Evolutionary conservation across 2,888 invertebrate species (phyloP).

Genomic region (Thera obeliscata): DNA sequence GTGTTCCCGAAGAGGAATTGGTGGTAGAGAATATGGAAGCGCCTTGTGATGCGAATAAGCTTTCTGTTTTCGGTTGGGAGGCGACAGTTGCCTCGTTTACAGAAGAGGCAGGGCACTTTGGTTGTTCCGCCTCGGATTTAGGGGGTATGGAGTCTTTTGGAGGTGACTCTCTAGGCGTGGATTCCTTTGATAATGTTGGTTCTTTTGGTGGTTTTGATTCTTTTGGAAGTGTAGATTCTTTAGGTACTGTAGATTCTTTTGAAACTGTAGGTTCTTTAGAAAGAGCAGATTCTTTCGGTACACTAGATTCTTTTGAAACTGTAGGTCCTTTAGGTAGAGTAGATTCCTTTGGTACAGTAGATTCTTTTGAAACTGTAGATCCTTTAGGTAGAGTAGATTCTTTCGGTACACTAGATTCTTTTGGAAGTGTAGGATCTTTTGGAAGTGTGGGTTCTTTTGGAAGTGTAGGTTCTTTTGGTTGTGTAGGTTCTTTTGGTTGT

Average conservation of each 20-base stretch:
- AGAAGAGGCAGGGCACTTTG: constrained; percentile 50
- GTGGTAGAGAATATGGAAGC: constrained; percentile 38
- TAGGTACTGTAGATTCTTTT: constrained; percentile 15
- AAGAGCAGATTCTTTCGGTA: background rate
- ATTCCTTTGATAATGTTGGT: constrained; percentile 15
- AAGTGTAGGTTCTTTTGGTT: constrained; percentile 3
- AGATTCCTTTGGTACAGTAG: constrained; percentile 19
- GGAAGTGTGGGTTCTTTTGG: constrained; percentile 34
- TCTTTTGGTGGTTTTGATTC: constrained; percentile 33
- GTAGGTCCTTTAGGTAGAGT: constrained; percentile 1
- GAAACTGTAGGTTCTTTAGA: background rate
- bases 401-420: constrained; percentile 5
- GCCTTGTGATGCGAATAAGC: constrained; percentile 40
- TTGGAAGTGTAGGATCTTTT: constrained; percentile 9
- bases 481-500: constrained; percentile 17
- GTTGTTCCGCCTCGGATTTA: constrained; percentile 33
- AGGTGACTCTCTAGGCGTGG: constrained; percentile 11
- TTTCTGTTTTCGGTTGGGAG: constrained; percentile 44
- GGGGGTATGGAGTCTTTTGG: constrained; percentile 34
- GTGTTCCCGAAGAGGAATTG: constrained; percentile 26
- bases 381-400: background rate
- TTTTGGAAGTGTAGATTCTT: constrained; percentile 10
- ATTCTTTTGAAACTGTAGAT: constrained; percentile 7
- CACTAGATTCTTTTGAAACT: constrained; percentile 27
- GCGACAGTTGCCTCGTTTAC: constrained; percentile 59